Conservation (phyloP, 2,113 vertebrate species). For the Pogonocichla stellata region DNA sequence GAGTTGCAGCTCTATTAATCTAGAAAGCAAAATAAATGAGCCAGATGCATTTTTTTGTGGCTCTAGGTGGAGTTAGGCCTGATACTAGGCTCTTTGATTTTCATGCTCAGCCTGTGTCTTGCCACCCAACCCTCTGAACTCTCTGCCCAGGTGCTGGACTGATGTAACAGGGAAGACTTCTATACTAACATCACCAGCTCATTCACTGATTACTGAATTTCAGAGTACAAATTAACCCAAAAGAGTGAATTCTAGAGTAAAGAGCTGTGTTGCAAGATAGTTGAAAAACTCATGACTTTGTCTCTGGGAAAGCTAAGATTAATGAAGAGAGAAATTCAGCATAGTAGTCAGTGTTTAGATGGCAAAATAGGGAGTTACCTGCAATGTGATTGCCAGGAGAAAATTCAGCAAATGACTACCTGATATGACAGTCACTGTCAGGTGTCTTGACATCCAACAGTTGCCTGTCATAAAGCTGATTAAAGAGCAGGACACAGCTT, state of each 20-base stretch:
- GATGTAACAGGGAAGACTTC: neutral
- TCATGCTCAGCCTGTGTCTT: neutral
- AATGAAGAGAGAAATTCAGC: neutral
- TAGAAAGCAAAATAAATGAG: neutral
- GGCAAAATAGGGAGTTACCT: neutral
- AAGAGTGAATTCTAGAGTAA: neutral
- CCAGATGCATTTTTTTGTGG: neutral
- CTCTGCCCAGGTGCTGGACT: neutral
- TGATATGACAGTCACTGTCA: neutral
- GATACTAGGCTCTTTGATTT: neutral
- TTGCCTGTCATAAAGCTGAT: neutral
- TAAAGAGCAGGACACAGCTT: neutral
- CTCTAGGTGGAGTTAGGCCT: neutral
- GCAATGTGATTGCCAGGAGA: neutral
- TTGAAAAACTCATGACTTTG: neutral
- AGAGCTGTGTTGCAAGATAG: neutral
- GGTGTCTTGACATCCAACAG: neutral
- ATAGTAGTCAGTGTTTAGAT: neutral
- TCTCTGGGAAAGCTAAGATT: neutral
- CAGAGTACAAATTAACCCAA: neutral
- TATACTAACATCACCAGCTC: neutral
- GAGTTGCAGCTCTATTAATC: constrained; percentile 26
- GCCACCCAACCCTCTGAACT: neutral
- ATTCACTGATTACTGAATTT: neutral
- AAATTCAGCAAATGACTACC: neutral